phyloP scores from a whole-genome alignment of 30 jellyfish, hydroid and myxozoan species.

The Pelagia noctiluca region DNA sequence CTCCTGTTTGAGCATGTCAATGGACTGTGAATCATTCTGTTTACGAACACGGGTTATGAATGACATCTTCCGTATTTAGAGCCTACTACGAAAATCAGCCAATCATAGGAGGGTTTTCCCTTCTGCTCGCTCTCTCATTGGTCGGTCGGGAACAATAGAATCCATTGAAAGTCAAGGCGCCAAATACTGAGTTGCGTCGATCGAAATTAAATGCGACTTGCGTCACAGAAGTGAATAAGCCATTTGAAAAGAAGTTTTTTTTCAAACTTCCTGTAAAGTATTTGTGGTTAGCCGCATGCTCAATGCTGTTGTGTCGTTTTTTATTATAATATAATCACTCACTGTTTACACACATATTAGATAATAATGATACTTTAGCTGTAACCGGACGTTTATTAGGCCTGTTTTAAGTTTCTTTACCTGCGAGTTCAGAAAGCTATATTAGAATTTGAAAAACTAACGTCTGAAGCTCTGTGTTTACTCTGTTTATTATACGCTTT shows the following conservation, averaged over 20 bases:
- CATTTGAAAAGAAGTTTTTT: slow-evolving; percentile 36
- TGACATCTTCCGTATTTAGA: slow-evolving; percentile 9
- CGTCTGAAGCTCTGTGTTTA: no score
- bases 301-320: slow-evolving; percentile 13
- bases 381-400: no score
- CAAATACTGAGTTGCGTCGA: slow-evolving; percentile 51
- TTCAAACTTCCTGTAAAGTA: slow-evolving; percentile 37
- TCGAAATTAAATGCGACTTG: slow-evolving; percentile 43
- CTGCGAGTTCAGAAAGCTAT: no score
- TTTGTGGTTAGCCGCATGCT: slow-evolving; percentile 57
- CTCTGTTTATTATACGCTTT: no score
- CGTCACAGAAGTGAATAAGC: slow-evolving; percentile 16
- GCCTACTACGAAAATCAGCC: slow-evolving; percentile 14
- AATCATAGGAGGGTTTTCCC: slow-evolving; percentile 5
- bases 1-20: slow-evolving; percentile 63
- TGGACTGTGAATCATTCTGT: slow-evolving; percentile 72
- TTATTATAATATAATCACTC: background rate
- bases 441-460: no score
- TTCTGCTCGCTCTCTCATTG: slow-evolving; percentile 2
- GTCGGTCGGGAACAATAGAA: slow-evolving; percentile 9
- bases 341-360: background rate
- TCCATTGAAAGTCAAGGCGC: slow-evolving; percentile 67
- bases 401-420: no score
- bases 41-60: slow-evolving; percentile 36
- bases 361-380: background rate